Base-by-base conservation (phyloP, 2,888 invertebrate species). In the Aleiodes testaceus region DNA sequence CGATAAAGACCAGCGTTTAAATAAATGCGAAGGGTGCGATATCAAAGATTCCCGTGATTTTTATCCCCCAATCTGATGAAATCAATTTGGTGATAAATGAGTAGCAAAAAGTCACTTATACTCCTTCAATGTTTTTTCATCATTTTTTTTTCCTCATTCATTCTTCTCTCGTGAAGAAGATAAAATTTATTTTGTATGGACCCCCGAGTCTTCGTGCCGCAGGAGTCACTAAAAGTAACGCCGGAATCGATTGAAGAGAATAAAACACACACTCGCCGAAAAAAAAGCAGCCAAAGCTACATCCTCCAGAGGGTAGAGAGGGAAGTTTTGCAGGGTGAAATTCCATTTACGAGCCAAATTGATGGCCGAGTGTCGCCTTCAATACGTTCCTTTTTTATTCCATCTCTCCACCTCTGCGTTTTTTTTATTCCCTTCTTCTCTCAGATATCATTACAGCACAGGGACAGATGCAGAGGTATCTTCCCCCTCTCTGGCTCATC, bases 381-480 rank as follows among this genome's bases (percentile, higher is more conserved):
- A 77, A 78, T 79, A 77, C 72, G 73, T 73, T 26, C 77, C 72
- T 74, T 72, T 72, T 70, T 68, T 52, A 63, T 66, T 47, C 16
- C 30, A n/a, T 44, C 42, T 68, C 50, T 67, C 44, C 22, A 45
- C 55, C 66, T 49, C 20, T 66, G 64, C 22, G 12, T 66, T 72
- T 64, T 72, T 76, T 73, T 53, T 70, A 26, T 78, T 78, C 77
- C 70, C 67, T 73, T 68, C 45, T 67, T 66, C 68, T 70, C 73
- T 69, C 63, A 77, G 82, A 82, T 84, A 84, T 85, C 84, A 85
- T 85, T 85, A 84, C 84, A 79, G 79, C 77, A 77, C 80, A 81
- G 81, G 81, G 81, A 80, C 85, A 85, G 85, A 85, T 85, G 85
- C 84, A 82, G 79, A 76, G 73, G 78, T 70, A 76, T 75, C 66